Percentiles rank a stretch among this genome's conserved stretches.
Conservation (phyloP, 2,888 invertebrate genomes). For the Noctua fimbriata region DNA sequence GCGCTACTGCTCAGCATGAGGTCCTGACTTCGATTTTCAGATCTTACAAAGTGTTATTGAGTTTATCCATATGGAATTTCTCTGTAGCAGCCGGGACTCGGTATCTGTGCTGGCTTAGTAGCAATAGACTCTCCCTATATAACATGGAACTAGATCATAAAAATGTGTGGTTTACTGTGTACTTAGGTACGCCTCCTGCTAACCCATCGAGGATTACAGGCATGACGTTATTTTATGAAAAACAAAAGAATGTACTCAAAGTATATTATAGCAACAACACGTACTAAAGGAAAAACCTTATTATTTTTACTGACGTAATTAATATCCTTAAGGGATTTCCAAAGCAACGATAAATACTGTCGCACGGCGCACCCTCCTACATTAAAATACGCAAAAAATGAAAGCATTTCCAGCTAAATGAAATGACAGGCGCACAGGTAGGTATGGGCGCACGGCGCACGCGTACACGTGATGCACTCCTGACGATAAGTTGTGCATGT, state of each 20-base stretch:
- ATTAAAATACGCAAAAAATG: constrained; percentile 33
- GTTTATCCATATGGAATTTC: background rate
- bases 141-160: background rate
- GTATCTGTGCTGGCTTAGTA: background rate
- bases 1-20: background rate
- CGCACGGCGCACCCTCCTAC: constrained; percentile 22
- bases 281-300: background rate
- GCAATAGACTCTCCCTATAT: background rate
- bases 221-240: background rate
- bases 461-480: constrained; percentile 17
- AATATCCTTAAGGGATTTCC: constrained; percentile 17
- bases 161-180: background rate
- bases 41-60: background rate
- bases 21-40: background rate
- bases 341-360: constrained; percentile 24
- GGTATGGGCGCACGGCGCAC: background rate
- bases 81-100: background rate
- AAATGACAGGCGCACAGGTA: constrained; percentile 28
- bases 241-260: background rate
- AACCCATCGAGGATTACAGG: too few relatives aligned
- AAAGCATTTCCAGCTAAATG: constrained; percentile 35
- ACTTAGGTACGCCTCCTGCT: background rate
- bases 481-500: constrained; percentile 11
- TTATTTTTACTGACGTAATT: constrained; percentile 18
- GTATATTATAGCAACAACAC: background rate